Base-by-base conservation (phyloP, 2,113 vertebrate genomes). In the Piprites chloris region DNA sequence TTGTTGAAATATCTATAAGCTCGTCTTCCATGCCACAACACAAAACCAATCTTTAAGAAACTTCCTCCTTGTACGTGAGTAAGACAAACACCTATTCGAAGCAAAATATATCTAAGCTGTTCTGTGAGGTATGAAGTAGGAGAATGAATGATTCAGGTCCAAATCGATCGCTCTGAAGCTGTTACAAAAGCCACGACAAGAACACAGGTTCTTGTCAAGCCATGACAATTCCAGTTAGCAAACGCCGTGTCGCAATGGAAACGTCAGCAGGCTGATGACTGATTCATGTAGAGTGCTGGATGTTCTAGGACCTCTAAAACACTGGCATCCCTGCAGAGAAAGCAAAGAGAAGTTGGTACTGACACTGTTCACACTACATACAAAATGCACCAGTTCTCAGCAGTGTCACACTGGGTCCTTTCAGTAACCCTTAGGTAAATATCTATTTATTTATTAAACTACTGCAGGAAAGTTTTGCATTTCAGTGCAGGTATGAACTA, bases 1-100 rank as follows among this genome's bases (percentile, higher is more conserved):
- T 53, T 82, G 22, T 66, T 89, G 41, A 94, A 95, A 89, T 66
- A 92, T 82, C 73, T 82, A 90, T 39, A 58, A 92, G 66, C 27
- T 85, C 37, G 35, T 52, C 41, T 87, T 87, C 61, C 42, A 55
- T 42, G 42, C 42, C 89, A 76, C n/a, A 87, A 72, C 49, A 76
- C 32, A 91, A 76, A 66, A 41, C 39, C 8, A 37, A 33, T 41
- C 76, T 69, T 86, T 52, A 81, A 78, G 63, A 81, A 74, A 75
- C 14, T 56, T 85, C 55, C 35, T 94, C 16, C 49, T 79, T 72
- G 28, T 37, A 19, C 1, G 0, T 35, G 27, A 78, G 1, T 58
- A 37, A 82, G 39, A 59, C 39, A 87, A 92, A 56, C 18, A 72
- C 32, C 12, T 83, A 8, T 55, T 58, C 5, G 7, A 89, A 65